Evolutionary conservation across 2,888 invertebrate genomes (phyloP), one percentile per base, ranked within the genome.

Genomic region (Odontocolon sp.): DNA sequence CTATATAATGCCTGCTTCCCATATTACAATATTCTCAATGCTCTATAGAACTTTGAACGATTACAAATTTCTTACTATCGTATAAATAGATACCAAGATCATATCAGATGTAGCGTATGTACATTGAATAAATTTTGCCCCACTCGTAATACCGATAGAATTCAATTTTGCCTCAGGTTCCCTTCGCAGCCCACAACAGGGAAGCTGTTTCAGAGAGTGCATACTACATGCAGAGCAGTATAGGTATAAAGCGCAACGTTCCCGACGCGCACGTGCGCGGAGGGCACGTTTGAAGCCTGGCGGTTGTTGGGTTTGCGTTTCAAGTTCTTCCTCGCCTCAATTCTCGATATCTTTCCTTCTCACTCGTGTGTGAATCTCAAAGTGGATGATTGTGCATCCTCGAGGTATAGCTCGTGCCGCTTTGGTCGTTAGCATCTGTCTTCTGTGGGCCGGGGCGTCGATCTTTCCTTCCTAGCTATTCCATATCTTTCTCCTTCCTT

Each of bases 381-480:
- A 31, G 33, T 16, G 45, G 59, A 21, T 23, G 63, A 36, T n/a
- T n/a, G n/a, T n/a, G n/a, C n/a, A n/a, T 67, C 42, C 45, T 63
- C 66, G 68, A 77, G 75, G 75, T 64, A 63, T 73, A 84, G 82
- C 82, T 80, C 81, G 81, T 81, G 79, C 80, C 84, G 79, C 80
- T 80, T 70, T 80, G 85, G 83, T 87, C 86, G 86, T 86, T 87
- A 87, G 85, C 86, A 85, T 87, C 85, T 84, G 83, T 87, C 85
- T 86, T 84, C 83, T 76, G 78, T 76, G 82, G 76, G 77, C 79
- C 79, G 77, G 77, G 61, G 79, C 59, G 79, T 66, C 70, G 66
- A 54, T 70, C 75, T 66, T 59, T 59, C 59, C 66, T 6, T 70
- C 70, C 59, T 54, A 54, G 59, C 59, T 52, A 61, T 76, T 70